Conservation (phyloP, 2,797 vertebrate species). For the Myotis myotis region DNA sequence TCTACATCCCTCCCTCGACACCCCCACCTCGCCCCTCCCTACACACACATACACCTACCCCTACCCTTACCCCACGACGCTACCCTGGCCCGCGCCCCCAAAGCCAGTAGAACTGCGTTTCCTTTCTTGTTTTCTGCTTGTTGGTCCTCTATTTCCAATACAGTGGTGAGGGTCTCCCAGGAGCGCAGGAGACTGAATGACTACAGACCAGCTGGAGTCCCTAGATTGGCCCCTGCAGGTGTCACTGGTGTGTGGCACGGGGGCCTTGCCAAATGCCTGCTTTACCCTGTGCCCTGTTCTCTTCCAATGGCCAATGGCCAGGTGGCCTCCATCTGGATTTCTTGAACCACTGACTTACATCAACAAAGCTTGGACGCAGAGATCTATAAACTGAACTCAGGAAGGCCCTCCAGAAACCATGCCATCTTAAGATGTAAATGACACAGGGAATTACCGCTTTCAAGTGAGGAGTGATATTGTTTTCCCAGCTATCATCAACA, state of each 20-base stretch:
- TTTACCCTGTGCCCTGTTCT: background rate
- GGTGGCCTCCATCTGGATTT: background rate
- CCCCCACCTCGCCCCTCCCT: background rate
- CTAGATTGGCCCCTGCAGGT: background rate
- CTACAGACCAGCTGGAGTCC: background rate
- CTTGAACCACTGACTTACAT: background rate
- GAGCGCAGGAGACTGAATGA: background rate
- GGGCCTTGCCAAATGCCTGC: background rate
- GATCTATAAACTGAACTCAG: background rate
- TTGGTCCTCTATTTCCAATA: background rate
- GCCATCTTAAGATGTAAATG: background rate
- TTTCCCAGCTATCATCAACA: background rate
- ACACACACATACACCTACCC: background rate
- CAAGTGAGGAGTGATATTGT: background rate
- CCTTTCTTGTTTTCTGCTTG: background rate
- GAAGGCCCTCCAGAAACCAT: background rate
- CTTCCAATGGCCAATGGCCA: background rate
- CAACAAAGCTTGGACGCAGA: background rate
- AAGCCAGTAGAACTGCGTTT: background rate
- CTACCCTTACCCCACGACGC: background rate
- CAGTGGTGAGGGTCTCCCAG: background rate
- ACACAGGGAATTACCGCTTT: background rate
- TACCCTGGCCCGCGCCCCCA: background rate
- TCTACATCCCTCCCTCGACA: background rate
- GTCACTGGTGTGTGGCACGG: background rate